Conservation (phyloP, 1,140 invertebrate genomes). For the Dysdera silvatica region DNA sequence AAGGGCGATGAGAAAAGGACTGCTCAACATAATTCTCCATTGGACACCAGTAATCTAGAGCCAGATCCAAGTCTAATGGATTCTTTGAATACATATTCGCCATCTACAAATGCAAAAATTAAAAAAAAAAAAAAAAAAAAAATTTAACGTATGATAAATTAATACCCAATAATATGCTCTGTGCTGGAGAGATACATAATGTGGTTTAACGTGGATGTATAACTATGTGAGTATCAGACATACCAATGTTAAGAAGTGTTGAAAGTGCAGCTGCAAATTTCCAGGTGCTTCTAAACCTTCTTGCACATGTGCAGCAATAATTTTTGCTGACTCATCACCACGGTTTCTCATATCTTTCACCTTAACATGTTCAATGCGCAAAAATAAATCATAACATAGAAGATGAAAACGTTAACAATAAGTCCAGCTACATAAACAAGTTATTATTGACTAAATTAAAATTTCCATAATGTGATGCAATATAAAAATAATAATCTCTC, state of each 20-base stretch:
- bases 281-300: conserved; percentile 72
- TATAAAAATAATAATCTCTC: too few relatives aligned
- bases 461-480: too few relatives aligned
- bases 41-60: conserved; percentile 74
- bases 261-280: conserved; percentile 68
- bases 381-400: too few relatives aligned
- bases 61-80: conserved; percentile 59
- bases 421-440: too few relatives aligned
- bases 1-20: conserved; percentile 34
- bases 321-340: conserved; percentile 79
- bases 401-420: too few relatives aligned
- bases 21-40: conserved; percentile 44
- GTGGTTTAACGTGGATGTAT: conserved; percentile 13
- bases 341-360: conserved; percentile 68
- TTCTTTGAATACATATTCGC: conserved; percentile 69
- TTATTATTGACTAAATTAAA: too few relatives aligned
- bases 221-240: conserved; percentile 18
- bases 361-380: conserved; percentile 32
- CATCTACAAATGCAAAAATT: conserved; percentile 45
- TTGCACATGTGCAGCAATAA: conserved; percentile 62
- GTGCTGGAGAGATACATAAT: conserved; percentile 17
- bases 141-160: not conserved
- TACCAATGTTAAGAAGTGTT: conserved; percentile 64
- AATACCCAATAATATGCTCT: not conserved
- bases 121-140: conserved; percentile 22